These are phyloP conservation scores for Caranx melampygus DNA, from an alignment of 2,113 vertebrate species.

Conservation along the genomic window DNA sequence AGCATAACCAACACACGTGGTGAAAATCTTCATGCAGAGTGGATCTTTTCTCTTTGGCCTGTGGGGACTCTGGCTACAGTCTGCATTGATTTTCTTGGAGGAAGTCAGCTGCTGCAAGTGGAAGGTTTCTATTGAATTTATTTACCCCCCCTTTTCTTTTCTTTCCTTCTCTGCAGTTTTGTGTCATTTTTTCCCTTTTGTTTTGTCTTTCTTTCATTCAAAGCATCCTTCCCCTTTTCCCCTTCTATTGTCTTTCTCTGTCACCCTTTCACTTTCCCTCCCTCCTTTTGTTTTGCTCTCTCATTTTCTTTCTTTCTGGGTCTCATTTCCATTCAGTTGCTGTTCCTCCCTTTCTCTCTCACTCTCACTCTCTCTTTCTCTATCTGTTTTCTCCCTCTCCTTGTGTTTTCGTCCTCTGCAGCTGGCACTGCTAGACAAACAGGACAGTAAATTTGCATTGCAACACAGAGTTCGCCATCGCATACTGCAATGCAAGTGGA, in stretches of 20 bases:
- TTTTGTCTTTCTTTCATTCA: slow-evolving; percentile 26
- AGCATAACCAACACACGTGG: slow-evolving; percentile 54
- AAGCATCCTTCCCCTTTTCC: slow-evolving; percentile 1
- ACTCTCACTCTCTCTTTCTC: background rate
- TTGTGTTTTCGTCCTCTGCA: slow-evolving; percentile 60
- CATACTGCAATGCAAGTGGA: slow-evolving; percentile 45
- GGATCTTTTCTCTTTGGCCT: slow-evolving; percentile 60
- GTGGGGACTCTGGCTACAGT: slow-evolving; percentile 68
- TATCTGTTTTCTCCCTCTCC: slow-evolving; percentile 6
- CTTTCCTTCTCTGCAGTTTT: slow-evolving; percentile 30
- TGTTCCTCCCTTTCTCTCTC: background rate
- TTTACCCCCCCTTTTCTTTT: slow-evolving; percentile 38
- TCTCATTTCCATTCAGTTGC: slow-evolving; percentile 51
- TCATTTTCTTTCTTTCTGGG: slow-evolving; percentile 12
- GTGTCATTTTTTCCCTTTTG: slow-evolving; percentile 24
- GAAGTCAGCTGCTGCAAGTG: slow-evolving; percentile 73
- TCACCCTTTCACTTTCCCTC: slow-evolving; percentile 1
- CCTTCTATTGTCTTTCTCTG: slow-evolving; percentile 22
- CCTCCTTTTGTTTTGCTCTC: slow-evolving; percentile 12
- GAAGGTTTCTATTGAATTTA: slow-evolving; percentile 67
- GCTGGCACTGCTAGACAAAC: slow-evolving; percentile 49
- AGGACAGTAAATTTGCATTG: slow-evolving; percentile 70
- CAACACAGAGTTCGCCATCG: slow-evolving; percentile 50
- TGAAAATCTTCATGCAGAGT: slow-evolving; percentile 61
- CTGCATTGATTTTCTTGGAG: slow-evolving; percentile 74